Conservation (phyloP, 2,797 vertebrate genomes). For the Pogonophryne albipinna region DNA sequence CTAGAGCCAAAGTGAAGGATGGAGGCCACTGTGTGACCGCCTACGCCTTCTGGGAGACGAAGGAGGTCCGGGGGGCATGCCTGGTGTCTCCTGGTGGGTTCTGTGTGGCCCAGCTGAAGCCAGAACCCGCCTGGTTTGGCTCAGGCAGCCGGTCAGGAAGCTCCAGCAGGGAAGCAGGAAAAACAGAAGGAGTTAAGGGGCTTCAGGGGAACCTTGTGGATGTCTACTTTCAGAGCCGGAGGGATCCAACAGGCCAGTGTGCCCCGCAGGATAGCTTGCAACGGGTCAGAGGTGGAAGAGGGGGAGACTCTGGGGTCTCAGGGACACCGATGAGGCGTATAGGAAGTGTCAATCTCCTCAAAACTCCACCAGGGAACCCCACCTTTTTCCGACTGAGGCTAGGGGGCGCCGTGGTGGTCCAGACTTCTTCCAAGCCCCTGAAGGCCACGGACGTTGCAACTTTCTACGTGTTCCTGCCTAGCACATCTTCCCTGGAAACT, state of each 20-base stretch:
- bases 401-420: slow-evolving; percentile 89
- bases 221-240: slow-evolving; percentile 90
- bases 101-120: slow-evolving; percentile 91
- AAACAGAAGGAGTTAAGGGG: slow-evolving; percentile 58
- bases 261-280: slow-evolving; percentile 81
- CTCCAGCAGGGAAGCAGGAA: slow-evolving; percentile 83
- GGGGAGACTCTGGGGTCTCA: slow-evolving; percentile 64
- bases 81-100: slow-evolving; percentile 87
- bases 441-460: slow-evolving; percentile 88
- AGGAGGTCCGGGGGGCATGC: slow-evolving; percentile 90
- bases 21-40: slow-evolving; percentile 89
- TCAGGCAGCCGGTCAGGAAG: slow-evolving; percentile 79
- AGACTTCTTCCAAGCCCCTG: slow-evolving; percentile 86
- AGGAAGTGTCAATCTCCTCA: slow-evolving; percentile 90
- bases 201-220: slow-evolving; percentile 88
- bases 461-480: slow-evolving; percentile 90
- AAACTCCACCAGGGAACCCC: slow-evolving; percentile 81
- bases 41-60: slow-evolving; percentile 91
- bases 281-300: slow-evolving; percentile 70
- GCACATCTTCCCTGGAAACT: slow-evolving; percentile 85
- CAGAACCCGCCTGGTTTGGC: slow-evolving; percentile 89
- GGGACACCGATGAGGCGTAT: slow-evolving; percentile 90
- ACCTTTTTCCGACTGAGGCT: slow-evolving; percentile 88
- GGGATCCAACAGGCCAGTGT: slow-evolving; percentile 84
- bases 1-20: slow-evolving; percentile 28